Conservation (phyloP, 2,113 vertebrate genomes). For the Vanacampus margaritifer region DNA sequence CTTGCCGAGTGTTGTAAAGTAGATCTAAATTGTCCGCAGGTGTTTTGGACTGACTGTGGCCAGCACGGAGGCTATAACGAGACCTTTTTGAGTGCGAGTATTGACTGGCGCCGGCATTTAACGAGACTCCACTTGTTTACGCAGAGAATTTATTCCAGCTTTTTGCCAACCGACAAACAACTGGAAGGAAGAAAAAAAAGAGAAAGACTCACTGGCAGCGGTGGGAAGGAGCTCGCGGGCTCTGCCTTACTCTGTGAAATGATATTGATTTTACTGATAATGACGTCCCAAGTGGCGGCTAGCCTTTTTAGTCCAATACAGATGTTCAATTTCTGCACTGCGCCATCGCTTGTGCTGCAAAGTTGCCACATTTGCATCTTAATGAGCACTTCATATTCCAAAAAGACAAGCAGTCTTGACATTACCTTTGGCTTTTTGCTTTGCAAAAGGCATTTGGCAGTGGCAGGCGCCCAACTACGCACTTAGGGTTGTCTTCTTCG, state of each 20-base stretch:
- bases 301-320: background rate
- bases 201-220: background rate
- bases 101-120: slow-evolving; percentile 2
- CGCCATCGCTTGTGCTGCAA: background rate
- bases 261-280: slow-evolving; percentile 4
- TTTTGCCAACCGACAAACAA: background rate
- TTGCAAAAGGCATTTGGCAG: background rate
- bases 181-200: background rate
- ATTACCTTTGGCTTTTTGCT: background rate
- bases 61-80: background rate
- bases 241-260: background rate
- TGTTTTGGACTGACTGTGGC: background rate
- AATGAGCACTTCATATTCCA: background rate
- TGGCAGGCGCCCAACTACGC: background rate
- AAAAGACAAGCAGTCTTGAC: background rate
- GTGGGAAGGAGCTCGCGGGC: background rate
- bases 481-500: background rate
- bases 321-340: background rate
- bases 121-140: slow-evolving; percentile 6
- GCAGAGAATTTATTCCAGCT: background rate
- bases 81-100: background rate
- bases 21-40: background rate
- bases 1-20: background rate
- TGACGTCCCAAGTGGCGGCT: background rate
- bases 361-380: background rate